Conservation (phyloP, 1,140 invertebrate species). For the Eubasilissa regina region DNA sequence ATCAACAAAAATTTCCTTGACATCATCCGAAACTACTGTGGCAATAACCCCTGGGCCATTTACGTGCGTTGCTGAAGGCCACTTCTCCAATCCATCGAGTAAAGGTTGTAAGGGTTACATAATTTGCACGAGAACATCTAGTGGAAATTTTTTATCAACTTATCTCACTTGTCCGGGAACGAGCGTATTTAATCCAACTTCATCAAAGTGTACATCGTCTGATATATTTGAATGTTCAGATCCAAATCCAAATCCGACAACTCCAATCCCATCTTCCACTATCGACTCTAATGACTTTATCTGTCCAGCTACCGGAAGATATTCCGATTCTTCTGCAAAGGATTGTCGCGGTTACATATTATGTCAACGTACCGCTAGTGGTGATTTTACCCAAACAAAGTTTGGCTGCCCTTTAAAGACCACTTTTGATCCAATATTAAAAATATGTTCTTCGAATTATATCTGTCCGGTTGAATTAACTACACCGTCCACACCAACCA, state of each 20-base stretch:
- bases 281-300: background rate
- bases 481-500: background rate
- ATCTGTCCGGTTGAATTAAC: background rate
- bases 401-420: slow-evolving; percentile 1
- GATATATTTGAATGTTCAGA: slow-evolving; percentile 23
- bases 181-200: slow-evolving; percentile 23
- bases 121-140: slow-evolving; percentile 2
- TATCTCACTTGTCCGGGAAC: slow-evolving; percentile 11
- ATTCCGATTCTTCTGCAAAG: background rate
- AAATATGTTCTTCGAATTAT: background rate
- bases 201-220: slow-evolving; percentile 8
- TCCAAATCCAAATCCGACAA: background rate
- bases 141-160: background rate
- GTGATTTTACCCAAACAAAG: slow-evolving; percentile 1
- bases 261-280: background rate
- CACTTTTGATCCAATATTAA: slow-evolving; percentile 21
- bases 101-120: slow-evolving; percentile 19
- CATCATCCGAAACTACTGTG: background rate
- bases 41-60: slow-evolving; percentile 2
- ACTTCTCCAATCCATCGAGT: background rate
- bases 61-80: slow-evolving; percentile 8
- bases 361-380: background rate
- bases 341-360: slow-evolving; percentile 23
- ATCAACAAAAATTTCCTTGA: background rate
- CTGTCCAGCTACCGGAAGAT: slow-evolving; percentile 7